These are phyloP conservation scores for Pantherophis vulpinus DNA, from an alignment of 2,797 vertebrate species.

Conservation along the genomic window DNA sequence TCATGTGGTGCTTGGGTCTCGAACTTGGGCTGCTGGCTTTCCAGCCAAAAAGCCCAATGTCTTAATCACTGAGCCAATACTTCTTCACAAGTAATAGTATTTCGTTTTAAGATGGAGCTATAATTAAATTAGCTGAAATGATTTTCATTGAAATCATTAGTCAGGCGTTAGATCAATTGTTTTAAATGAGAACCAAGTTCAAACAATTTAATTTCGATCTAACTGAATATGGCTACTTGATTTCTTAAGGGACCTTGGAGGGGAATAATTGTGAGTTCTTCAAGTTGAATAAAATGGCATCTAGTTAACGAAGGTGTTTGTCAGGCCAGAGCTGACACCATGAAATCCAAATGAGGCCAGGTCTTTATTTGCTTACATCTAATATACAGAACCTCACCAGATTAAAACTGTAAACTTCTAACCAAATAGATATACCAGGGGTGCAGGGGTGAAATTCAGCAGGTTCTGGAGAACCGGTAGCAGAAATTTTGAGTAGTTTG, in stretches of 20 bases:
- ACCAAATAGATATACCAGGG: neutral
- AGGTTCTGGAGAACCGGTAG: no score
- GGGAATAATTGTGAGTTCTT: neutral
- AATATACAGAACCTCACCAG: neutral
- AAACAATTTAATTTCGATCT: neutral
- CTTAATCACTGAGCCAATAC: neutral
- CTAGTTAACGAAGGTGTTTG: conserved; percentile 2
- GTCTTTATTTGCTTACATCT: neutral
- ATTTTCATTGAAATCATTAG: neutral
- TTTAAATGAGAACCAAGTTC: neutral
- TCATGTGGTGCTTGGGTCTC: neutral
- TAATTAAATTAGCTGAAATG: neutral
- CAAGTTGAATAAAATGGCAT: conserved; percentile 10
- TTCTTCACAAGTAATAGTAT: neutral
- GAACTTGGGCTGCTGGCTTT: neutral
- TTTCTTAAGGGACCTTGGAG: neutral
- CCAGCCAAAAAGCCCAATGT: neutral
- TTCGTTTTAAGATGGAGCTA: neutral
- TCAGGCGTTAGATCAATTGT: neutral
- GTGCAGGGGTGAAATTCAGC: no score
- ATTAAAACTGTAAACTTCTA: neutral
- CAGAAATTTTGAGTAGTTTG: no score
- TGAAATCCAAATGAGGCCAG: neutral
- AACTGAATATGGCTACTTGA: neutral
- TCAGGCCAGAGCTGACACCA: neutral